Evolutionary conservation across 1,140 invertebrate genomes (phyloP).

Genomic region (Drosophila rhopaloa): DNA sequence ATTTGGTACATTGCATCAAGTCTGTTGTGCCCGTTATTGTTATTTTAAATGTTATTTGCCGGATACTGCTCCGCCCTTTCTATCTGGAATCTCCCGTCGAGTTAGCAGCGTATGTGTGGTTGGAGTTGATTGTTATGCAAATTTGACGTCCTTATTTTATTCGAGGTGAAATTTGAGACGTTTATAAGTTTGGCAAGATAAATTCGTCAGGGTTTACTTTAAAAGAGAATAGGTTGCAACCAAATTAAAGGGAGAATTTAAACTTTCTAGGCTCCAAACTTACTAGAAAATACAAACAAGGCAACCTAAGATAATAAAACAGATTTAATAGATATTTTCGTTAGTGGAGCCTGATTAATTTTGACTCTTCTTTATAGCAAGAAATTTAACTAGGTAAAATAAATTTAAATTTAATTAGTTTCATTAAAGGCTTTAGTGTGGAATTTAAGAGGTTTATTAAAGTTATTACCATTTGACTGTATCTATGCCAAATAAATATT

Average conservation of each 20-base stretch:
- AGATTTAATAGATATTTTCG: no score
- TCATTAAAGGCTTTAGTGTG: no score
- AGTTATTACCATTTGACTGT: no score
- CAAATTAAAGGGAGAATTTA: background rate
- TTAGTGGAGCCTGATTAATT: no score
- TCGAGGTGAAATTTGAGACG: constrained; percentile 12
- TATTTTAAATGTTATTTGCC: constrained; percentile 51
- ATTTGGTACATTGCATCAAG: constrained; percentile 68
- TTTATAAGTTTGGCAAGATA: constrained; percentile 15
- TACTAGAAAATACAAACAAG: no score
- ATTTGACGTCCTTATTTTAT: constrained; percentile 40
- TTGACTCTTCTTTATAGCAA: no score
- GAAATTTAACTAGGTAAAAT: no score
- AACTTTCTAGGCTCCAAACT: background rate
- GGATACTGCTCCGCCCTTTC: background rate
- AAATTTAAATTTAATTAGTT: no score
- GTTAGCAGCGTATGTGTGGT: constrained; percentile 11
- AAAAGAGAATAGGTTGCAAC: background rate
- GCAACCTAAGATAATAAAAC: no score
- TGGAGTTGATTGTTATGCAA: constrained; percentile 56
- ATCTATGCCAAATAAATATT: no score
- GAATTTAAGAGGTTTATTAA: no score
- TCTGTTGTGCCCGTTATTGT: constrained; percentile 45
- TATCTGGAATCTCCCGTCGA: constrained; percentile 11
- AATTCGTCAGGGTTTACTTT: background rate